Base-by-base conservation (phyloP, 2,797 vertebrate genomes). In the Coregonus sp. region DNA sequence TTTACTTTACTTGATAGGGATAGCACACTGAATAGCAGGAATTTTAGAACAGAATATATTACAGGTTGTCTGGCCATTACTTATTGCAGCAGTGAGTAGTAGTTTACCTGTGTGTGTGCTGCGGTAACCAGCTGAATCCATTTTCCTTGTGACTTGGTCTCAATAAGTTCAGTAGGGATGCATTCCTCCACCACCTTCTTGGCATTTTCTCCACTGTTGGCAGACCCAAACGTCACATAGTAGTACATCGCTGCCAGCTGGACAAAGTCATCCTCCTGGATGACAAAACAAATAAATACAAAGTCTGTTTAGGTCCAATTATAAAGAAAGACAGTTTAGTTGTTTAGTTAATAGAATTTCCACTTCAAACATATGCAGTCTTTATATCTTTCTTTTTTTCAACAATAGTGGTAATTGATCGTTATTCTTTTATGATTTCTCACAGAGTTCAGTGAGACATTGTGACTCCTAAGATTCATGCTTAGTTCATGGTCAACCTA, bases 241-340 rank as follows among this genome's bases (percentile, higher is more conserved):
- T 95, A 97, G 86, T 97, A 95, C 90, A 88, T 94, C 11, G 94
- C 94, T 73, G 95, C 95, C 72, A 99, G 84, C 74, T 95, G 91
- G 80, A 97, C 91, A 35, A 96, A 94, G 15, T 97, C 96, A 40
- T 98, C 95, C 72, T 98, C 96, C 97, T 99, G 88, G 75, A 40
- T 70, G 70, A 81, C 0, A 54, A 31, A 84, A 40, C 25, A 2
- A 59, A 74, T 35, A 76, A 54, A 16, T 7, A 51, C 50, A 16
- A 74, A 63, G 20, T 18, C 7, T 9, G 20, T 63, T 63, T 63
- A 63, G 59, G 20, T 63, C 9, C 16, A 63, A 12, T 25, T 29
- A 29, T 3, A 56, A 63, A 63, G 20, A 25, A 63, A 29, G n/a
- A 61, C 56, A 9, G 18, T 59, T n/a, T 47, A 47, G 40, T n/a